Evolutionary conservation across 2,113 vertebrate species (phyloP).

Genomic region (Zosterops lateralis): DNA sequence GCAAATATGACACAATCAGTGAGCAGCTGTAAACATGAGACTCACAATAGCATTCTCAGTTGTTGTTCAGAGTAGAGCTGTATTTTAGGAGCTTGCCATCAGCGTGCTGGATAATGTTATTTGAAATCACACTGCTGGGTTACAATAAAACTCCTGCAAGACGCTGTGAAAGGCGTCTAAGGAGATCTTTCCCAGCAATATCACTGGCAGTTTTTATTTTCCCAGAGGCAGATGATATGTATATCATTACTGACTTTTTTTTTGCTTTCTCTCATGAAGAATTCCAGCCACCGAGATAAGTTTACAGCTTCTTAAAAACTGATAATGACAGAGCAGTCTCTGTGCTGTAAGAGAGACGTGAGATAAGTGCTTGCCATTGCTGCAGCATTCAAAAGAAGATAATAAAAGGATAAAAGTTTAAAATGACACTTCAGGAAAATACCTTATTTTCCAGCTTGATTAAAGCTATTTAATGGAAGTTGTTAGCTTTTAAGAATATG

Average conservation of each 20-base stretch:
- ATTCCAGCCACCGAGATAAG: constrained; percentile 63
- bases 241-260: constrained; percentile 47
- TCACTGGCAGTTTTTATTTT: constrained; percentile 62
- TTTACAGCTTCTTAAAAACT: constrained; percentile 58
- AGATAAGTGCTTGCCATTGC: constrained; percentile 48
- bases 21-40: constrained; percentile 7
- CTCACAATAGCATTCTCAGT: not conserved
- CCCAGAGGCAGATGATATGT: constrained; percentile 67
- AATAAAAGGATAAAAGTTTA: constrained; percentile 48
- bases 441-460: constrained; percentile 33
- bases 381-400: constrained; percentile 35
- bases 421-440: constrained; percentile 43
- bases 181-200: constrained; percentile 55
- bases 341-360: constrained; percentile 10
- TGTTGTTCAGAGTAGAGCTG: constrained; percentile 2
- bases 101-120: not conserved
- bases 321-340: constrained; percentile 58
- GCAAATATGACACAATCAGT: not conserved
- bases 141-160: constrained; percentile 34
- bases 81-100: constrained; percentile 44
- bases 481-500: constrained; percentile 1
- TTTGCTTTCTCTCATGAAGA: constrained; percentile 12
- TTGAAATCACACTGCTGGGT: constrained; percentile 37
- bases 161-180: constrained; percentile 16
- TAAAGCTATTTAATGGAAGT: constrained; percentile 36